Evolutionary conservation across 1,140 invertebrate genomes (phyloP), one percentile per base, ranked within the genome.

Genomic region (Nephila pilipes): DNA sequence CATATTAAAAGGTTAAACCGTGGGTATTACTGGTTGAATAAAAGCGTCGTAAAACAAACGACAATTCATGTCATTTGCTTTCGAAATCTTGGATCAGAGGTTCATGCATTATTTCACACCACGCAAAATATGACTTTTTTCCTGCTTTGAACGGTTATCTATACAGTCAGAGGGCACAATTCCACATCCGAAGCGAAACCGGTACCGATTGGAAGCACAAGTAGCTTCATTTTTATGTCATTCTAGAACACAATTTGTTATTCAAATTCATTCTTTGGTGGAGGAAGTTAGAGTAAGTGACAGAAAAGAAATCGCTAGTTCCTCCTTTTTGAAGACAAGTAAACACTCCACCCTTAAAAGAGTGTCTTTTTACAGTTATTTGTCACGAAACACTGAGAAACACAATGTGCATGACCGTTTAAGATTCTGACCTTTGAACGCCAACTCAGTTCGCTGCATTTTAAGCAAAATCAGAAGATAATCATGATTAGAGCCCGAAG

Each of bases 261-360:
- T 75, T 75, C 69, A 75, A 75, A 75, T 75, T 75, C 29, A 75
- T 75, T 75, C 69, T 75, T 75, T 75, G 69, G 69, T 32, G 69
- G 69, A 75, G 69, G 69, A 75, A 75, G 69, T 75, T 75, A 32
- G 69, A 75, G 69, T 75, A 75, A 75, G 69, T 75, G 69, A 75
- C 69, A 75, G 69, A 75, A 75, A 75, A 36, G 69, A 75, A 75
- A 75, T 75, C 69, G 29, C 69, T 10, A 75, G 69, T 75, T 75
- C 69, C 69, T 75, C 69, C 69, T 75, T 75, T 75, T 36, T 29
- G 25, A 36, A 75, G 69, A 36, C 69, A 75, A 14, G 69, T 75
- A 75, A 75, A 75, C 29, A 75, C 69, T 75, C 69, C 69, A 75
- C 69, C 69, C 69, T 75, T 36, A 75, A 32, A 75, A 75, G 69